These are phyloP conservation scores for Acipenser oxyrinchus DNA, from an alignment of 2,797 vertebrate genomes.

Conservation along the genomic window DNA sequence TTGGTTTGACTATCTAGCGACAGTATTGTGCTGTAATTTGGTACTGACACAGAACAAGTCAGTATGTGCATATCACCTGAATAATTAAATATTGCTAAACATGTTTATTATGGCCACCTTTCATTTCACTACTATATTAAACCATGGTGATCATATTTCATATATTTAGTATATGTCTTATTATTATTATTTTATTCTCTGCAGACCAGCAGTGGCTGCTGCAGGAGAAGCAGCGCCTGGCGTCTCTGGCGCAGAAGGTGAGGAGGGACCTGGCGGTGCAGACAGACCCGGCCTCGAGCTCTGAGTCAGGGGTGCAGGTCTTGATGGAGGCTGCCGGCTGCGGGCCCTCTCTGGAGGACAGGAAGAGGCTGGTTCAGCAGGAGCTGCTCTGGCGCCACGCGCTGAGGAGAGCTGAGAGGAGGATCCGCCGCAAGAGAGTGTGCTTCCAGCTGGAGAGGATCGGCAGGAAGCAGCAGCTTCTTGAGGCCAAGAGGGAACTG, in stretches of 20 bases:
- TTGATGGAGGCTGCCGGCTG: conserved; percentile 27
- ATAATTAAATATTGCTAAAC: too few species aligned
- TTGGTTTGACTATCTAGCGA: too few species aligned
- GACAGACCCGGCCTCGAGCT: conserved; percentile 48
- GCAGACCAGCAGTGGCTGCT: conserved; percentile 81
- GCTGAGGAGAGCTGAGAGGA: conserved; percentile 62
- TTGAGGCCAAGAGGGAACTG: conserved; percentile 77
- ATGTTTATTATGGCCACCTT: too few species aligned
- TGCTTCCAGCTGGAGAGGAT: conserved; percentile 77
- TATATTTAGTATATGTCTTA: conserved; percentile 7
- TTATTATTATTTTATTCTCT: conserved; percentile 20
- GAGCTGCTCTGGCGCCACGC: conserved; percentile 68
- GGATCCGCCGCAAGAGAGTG: conserved; percentile 62
- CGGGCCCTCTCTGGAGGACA: conserved; percentile 47
- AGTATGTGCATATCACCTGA: too few species aligned
- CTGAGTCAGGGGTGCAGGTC: conserved; percentile 35
- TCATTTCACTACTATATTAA: too few species aligned
- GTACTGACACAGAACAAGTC: too few species aligned
- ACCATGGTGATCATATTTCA: neutral
- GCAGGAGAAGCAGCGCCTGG: conserved; percentile 62
- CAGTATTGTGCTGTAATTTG: too few species aligned
- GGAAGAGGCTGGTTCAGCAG: conserved; percentile 68
- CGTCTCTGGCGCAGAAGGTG: conserved; percentile 45
- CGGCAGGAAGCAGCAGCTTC: conserved; percentile 71
- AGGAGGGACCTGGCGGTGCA: conserved; percentile 70